Base-by-base conservation (phyloP, 2,797 vertebrate genomes). In the Rhynchotus rufescens region DNA sequence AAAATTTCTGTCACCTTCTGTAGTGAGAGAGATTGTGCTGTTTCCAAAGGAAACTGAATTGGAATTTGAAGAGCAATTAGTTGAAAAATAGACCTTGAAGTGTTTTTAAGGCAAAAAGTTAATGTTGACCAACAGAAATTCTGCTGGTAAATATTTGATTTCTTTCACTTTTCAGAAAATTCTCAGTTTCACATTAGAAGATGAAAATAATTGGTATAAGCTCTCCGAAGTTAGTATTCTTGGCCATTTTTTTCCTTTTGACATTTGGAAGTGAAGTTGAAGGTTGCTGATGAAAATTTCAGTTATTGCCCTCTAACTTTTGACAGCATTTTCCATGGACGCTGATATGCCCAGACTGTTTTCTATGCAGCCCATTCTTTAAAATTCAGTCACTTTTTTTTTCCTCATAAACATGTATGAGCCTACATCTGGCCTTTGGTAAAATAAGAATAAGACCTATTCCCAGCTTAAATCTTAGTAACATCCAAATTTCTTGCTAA, bases 391-490 rank as follows among this genome's bases (percentile, higher is more conserved):
- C 52, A 62, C 64, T 94, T 95, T 71, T 89, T 87, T 95, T 89
- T 95, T 90, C 74, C 84, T 96, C 74, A 94, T 94, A 89, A 90
- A 94, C 86, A 93, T 92, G 90, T 86, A 94, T 92, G 95, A 96
- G 74, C 51, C 92, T 90, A 25, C 60, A 80, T 68, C 84, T 93
- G 89, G 90, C 80, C 92, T 94, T 94, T 94, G 74, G 82, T 90
- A 89, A 94, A 95, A 94, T 90, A 96, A 92, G 88, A 93, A 89
- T 90, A 85, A 93, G 90, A 62, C 75, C n/a, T 86, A 89, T 84
- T 92, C 84, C 65, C 84, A 94, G 88, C 67, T 93, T 95, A 94
- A 95, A 95, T 94, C 91, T 94, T 92, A 65, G 82, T 92, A 85
- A 92, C 80, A 83, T 94, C 86, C 93, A 89, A 74, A 93, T 93